Evolutionary conservation across 2,888 invertebrate species (phyloP).

Genomic region (Cantharis nigra): DNA sequence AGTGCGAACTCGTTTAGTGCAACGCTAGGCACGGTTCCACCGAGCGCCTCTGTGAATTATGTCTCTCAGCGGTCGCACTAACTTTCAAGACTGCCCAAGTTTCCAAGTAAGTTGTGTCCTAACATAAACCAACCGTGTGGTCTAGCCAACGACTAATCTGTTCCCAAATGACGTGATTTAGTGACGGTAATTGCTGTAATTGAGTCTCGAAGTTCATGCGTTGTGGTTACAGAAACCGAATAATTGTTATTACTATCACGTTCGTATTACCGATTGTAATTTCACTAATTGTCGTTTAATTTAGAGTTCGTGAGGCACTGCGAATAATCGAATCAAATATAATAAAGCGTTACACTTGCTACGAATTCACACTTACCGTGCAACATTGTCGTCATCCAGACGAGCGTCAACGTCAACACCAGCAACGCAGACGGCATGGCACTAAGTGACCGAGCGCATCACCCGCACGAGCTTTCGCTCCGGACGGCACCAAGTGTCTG

Average conservation of each 20-base stretch:
- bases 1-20: slow-evolving; percentile 37
- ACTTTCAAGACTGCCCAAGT: slow-evolving; percentile 49
- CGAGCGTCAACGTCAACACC: slow-evolving; percentile 40
- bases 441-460: slow-evolving; percentile 43
- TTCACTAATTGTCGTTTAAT: slow-evolving; percentile 13
- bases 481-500: slow-evolving; percentile 37
- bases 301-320: slow-evolving; percentile 6
- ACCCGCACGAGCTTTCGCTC: slow-evolving; percentile 40
- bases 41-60: slow-evolving; percentile 48
- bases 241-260: slow-evolving; percentile 20
- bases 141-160: slow-evolving; percentile 52
- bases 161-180: slow-evolving; percentile 54
- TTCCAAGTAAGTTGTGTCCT: slow-evolving; percentile 40
- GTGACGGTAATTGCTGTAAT: slow-evolving; percentile 52
- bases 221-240: slow-evolving; percentile 29
- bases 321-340: not conserved
- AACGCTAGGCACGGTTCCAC: slow-evolving; percentile 41
- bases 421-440: slow-evolving; percentile 45
- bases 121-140: slow-evolving; percentile 40
- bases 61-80: slow-evolving; percentile 49
- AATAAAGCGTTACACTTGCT: not conserved
- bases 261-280: slow-evolving; percentile 4
- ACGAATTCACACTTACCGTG: slow-evolving; percentile 39
- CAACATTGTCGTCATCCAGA: slow-evolving; percentile 31
- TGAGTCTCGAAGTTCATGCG: slow-evolving; percentile 39